Conservation (phyloP, 2,888 invertebrate species). For the Ornithoptera alexandrae region DNA sequence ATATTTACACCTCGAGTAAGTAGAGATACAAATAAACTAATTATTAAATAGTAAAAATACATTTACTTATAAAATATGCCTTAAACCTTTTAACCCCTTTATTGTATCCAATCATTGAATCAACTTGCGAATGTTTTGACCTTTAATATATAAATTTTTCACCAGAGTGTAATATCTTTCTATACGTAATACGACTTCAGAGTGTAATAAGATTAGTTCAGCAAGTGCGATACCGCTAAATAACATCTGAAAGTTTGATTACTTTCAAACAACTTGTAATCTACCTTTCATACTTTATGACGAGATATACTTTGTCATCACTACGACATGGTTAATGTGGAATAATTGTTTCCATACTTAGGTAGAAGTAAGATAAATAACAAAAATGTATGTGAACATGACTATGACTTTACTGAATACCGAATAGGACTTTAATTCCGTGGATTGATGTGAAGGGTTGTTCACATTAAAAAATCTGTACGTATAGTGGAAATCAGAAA, state of each 20-base stretch:
- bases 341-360: background rate
- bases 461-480: too few species aligned
- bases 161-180: constrained; percentile 2
- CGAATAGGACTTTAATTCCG: too few species aligned
- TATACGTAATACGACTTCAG: constrained; percentile 2
- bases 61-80: too few species aligned
- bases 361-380: background rate
- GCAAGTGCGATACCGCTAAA: constrained; percentile 18
- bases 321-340: background rate
- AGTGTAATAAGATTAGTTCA: constrained; percentile 17
- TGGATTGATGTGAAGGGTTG: too few species aligned
- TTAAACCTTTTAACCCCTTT: too few species aligned
- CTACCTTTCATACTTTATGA: background rate
- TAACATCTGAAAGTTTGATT: constrained; percentile 22
- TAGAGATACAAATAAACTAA: too few species aligned
- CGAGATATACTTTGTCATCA: constrained; percentile 1
- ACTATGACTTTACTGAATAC: too few species aligned
- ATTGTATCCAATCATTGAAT: background rate
- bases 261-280: constrained; percentile 25
- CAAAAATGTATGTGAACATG: background rate
- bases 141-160: constrained; percentile 1
- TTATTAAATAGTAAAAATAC: too few species aligned
- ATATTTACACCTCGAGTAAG: background rate
- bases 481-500: too few species aligned
- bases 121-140: background rate